Base-by-base conservation (phyloP, 2,797 vertebrate species). In the Syngnathus rostellatus region DNA sequence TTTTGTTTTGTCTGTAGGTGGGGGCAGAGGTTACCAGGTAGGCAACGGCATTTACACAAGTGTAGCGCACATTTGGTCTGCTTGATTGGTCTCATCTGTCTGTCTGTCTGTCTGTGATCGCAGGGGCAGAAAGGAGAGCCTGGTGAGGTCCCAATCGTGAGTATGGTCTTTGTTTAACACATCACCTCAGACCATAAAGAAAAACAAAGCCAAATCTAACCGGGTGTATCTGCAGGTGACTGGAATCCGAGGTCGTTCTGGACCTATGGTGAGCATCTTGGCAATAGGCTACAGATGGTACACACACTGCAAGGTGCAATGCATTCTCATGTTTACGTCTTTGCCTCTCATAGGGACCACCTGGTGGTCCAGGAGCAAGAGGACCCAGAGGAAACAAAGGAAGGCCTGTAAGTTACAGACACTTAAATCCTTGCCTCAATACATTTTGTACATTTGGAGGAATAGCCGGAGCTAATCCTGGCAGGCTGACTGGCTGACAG, bases 101-200 rank as follows among this genome's bases (percentile, higher is more conserved):
- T 23, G 23, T n/a, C 4, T 14, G 2, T 43, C 50, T 70, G 9
- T 72, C 48, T 60, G 69, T 64, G 60, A 59, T 62, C 71, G n/a
- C 69, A 99, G 96, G 97, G 96, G 74, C 94, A 94, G 85, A 99
- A 99, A 84, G 97, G 97, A 78, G 97, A 99, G 80, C 96, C 97
- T 17, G 97, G 97, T 71, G 86, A 94, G 68, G 95, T 99, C 55
- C 96, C 96, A 73, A 57, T 87, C 73, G 97, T 99, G 88, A 92
- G 96, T 95, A 55, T 45, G 10, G 12, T 62, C 5, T 62, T 62
- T 10, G 5, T 8, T 25, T 12, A 16, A 1, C 6, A 16, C n/a
- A 41, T 25, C 31, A 37, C 21, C 41, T 43, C 12, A 7, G 1
- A 45, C 21, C 12, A 25, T 23, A 45, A 9, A 25, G 1, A 25